Conservation (phyloP, 2,113 vertebrate genomes). For the Aldabrachelys gigantea region DNA sequence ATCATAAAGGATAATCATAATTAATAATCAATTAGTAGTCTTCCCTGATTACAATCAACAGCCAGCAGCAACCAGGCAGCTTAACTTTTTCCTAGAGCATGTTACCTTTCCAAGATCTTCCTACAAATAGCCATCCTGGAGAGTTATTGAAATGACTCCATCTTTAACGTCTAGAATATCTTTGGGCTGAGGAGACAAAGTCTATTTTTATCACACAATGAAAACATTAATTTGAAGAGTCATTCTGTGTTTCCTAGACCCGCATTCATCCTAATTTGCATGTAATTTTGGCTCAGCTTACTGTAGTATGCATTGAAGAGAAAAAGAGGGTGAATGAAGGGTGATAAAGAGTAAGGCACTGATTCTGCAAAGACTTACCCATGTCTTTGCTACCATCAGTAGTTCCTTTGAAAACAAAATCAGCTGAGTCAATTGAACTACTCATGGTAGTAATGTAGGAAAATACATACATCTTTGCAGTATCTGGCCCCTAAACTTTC, state of each 20-base stretch:
- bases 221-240: neutral
- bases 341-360: neutral
- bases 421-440: neutral
- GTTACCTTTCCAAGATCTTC: neutral
- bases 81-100: neutral
- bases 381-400: neutral
- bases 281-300: neutral
- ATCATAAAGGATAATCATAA: neutral
- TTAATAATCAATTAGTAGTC: neutral
- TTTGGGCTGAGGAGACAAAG: neutral
- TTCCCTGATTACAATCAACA: neutral
- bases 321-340: neutral
- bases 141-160: neutral
- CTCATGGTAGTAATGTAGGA: neutral
- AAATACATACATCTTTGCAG: neutral
- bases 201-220: neutral
- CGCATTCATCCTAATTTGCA: neutral
- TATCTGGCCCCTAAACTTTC: neutral
- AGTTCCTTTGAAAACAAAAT: neutral
- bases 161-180: neutral
- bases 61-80: neutral
- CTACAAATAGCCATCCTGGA: neutral
- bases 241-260: neutral
- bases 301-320: neutral
- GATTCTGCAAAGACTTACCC: neutral